Evolutionary conservation across 2,888 invertebrate genomes (phyloP), one percentile per base, ranked within the genome.

Genomic region (Torymus aiolomorphi): DNA sequence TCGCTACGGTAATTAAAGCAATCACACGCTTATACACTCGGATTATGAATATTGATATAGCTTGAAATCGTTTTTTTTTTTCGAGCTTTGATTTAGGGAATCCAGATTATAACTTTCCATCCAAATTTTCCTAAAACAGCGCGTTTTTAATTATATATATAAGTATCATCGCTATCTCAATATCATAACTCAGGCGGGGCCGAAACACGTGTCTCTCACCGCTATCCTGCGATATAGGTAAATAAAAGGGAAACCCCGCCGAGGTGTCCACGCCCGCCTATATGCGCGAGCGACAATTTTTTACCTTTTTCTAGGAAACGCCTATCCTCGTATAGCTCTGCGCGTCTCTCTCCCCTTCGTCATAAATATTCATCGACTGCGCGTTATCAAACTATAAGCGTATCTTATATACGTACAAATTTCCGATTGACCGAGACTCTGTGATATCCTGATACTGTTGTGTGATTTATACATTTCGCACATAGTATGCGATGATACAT

Each of bases 311-410:
- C 73, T 67, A 24, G 67, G 73, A 73, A 78, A 73, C 51, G 14
- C 57, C 51, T 31, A 52, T 54, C 18, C 42, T 24, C 61, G 18
- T 8, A 1, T 42, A n/a, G n/a, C 42, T 42, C 42, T n/a, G n/a
- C n/a, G n/a, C n/a, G n/a, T 42, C 42, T 71, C 57, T 59, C 24
- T 72, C 54, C 24, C 24, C n/a, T 54, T 14, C 42, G 31, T 71
- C 75, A 79, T 79, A 79, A 71, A 79, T 79, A 79, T 79, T 79
- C 79, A 79, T 74, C 57, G 42, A 8, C 42, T 8, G 78, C 57
- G 71, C 71, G 59, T 66, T 66, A 77, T 72, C 51, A 78, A 74
- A 67, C 63, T 69, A n/a, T n/a, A n/a, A 51, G 62, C 63, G 24
- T 71, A 52, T 16, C 70, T 42, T 49, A 42, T 8, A 42, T 42